These are phyloP conservation scores for Sminthurides bifidus DNA, from an alignment of 1,140 invertebrate genomes.

Conservation along the genomic window DNA sequence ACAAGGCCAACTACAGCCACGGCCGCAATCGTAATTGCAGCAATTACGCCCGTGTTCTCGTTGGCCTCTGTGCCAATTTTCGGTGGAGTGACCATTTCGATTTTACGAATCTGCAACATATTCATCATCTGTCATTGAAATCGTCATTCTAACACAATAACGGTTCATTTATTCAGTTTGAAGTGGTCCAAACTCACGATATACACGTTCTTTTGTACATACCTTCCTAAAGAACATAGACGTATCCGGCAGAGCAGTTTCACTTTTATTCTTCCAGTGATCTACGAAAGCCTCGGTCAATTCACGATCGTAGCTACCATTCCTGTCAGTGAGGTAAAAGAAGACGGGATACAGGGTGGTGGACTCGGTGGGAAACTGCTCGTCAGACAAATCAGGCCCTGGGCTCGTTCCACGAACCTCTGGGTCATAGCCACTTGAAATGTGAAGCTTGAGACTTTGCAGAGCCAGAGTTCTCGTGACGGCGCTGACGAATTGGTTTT, in stretches of 20 bases:
- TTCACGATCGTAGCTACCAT: conserved; percentile 28
- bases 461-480: background rate
- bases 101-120: conserved; percentile 21
- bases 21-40: conserved; percentile 38
- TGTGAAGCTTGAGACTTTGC: background rate
- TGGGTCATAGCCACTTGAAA: background rate
- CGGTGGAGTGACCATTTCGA: conserved; percentile 26
- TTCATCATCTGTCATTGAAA: background rate
- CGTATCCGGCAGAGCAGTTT: background rate
- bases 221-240: conserved; percentile 22
- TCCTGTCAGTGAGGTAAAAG: conserved; percentile 28
- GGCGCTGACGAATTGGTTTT: background rate
- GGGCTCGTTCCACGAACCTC: background rate
- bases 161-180: background rate
- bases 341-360: conserved; percentile 17
- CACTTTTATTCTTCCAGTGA: conserved; percentile 18
- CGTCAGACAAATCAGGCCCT: background rate
- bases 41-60: conserved; percentile 40
- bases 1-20: conserved; percentile 45
- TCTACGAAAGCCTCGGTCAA: conserved; percentile 25
- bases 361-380: background rate
- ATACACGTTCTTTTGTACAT: background rate
- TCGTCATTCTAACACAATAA: background rate
- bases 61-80: conserved; percentile 29
- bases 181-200: background rate